Percentiles rank a stretch among this genome's conserved stretches.
Conservation (phyloP, 1,140 invertebrate genomes). For the Aphelinus certus region DNA sequence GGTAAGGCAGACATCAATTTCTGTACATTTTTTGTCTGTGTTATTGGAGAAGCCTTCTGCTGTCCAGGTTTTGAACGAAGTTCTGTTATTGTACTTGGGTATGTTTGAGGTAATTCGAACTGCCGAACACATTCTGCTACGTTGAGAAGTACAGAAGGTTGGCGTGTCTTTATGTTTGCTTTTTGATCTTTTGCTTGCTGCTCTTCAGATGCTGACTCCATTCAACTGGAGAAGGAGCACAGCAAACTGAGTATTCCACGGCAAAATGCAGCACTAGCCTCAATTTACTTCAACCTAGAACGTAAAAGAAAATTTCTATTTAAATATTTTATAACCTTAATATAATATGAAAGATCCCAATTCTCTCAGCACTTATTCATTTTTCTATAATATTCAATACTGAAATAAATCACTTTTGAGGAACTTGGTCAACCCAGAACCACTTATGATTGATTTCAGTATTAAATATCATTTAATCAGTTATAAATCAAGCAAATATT, state of each 20-base stretch:
- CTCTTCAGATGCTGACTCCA: constrained; percentile 3
- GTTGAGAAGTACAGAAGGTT: not conserved
- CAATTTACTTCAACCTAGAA: not conserved
- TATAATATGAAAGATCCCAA: too few relatives aligned
- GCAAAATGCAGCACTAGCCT: not conserved
- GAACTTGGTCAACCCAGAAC: not conserved
- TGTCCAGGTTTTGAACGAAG: not conserved
- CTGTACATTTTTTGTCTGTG: not conserved
- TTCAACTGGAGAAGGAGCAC: constrained; percentile 7
- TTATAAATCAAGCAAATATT: not conserved
- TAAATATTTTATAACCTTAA: constrained; percentile 8
- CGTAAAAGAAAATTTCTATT: not conserved
- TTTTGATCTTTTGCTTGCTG: constrained; percentile 2
- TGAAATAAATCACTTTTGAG: not conserved
- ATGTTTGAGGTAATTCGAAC: constrained; percentile 43
- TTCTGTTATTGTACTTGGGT: constrained; percentile 26
- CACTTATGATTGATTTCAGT: too few relatives aligned
- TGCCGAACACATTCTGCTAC: constrained; percentile 32
- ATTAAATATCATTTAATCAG: not conserved
- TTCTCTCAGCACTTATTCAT: too few relatives aligned
- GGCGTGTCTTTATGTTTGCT: not conserved
- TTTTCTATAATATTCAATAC: too few relatives aligned
- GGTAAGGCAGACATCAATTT: not conserved
- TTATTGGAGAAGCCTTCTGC: not conserved
- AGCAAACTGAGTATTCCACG: not conserved